These are phyloP conservation scores for Carettochelys insculpta DNA, from an alignment of 2,113 vertebrate species.

Conservation along the genomic window DNA sequence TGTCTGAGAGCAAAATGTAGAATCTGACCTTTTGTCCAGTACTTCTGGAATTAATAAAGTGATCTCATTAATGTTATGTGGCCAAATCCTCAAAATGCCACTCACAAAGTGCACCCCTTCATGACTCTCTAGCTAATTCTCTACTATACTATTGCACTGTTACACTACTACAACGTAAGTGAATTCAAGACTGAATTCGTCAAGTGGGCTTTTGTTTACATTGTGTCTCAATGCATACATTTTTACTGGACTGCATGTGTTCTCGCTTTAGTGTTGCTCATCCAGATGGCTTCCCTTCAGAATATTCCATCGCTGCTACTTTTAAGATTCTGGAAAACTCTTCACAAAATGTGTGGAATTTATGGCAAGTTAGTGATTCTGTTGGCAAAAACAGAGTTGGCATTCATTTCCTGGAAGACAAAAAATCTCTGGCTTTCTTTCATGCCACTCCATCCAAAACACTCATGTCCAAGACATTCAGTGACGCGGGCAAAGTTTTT, in stretches of 20 bases:
- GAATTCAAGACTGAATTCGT: neutral
- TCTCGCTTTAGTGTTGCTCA: slow-evolving; percentile 69
- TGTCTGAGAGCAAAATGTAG: neutral
- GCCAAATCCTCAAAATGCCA: slow-evolving; percentile 9
- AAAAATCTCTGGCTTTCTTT: slow-evolving; percentile 72
- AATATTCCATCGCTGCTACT: slow-evolving; percentile 76
- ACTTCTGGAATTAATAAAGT: neutral
- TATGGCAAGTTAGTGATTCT: slow-evolving; percentile 79
- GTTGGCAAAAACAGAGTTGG: slow-evolving; percentile 66
- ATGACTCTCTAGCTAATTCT: neutral
- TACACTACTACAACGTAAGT: slow-evolving; percentile 7
- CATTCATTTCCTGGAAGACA: slow-evolving; percentile 71
- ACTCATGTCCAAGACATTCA: slow-evolving; percentile 68
- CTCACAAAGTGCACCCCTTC: neutral
- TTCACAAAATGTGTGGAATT: slow-evolving; percentile 68
- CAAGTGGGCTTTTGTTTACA: neutral
- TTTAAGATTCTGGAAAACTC: slow-evolving; percentile 76
- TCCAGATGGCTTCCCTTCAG: slow-evolving; percentile 73
- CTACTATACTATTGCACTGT: neutral
- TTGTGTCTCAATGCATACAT: neutral
- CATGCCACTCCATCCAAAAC: slow-evolving; percentile 46
- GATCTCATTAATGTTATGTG: neutral
- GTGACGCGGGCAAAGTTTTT: slow-evolving; percentile 71
- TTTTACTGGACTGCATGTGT: neutral
- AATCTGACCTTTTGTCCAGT: neutral